A percentile compares a stretch with the other conserved stretches of the same genome.
These are phyloP conservation scores for Chrysotoxum bicinctum DNA, from an alignment of 2,888 invertebrate species.

Conservation along the genomic window DNA sequence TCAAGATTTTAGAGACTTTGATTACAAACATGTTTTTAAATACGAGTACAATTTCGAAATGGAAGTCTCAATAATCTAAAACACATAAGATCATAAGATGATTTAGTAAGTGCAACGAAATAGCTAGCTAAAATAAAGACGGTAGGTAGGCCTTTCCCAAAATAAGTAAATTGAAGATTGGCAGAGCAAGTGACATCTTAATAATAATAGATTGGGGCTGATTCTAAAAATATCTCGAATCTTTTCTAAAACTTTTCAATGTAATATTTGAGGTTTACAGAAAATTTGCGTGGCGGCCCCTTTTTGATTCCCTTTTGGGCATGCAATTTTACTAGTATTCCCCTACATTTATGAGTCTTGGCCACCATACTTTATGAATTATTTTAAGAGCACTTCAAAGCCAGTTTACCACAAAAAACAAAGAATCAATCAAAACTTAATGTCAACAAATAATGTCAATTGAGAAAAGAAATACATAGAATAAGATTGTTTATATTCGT, in stretches of 20 bases:
- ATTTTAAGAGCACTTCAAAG: not conserved
- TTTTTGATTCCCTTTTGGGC: constrained; percentile 16
- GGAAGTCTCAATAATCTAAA: too few relatives aligned
- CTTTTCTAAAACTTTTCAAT: not conserved
- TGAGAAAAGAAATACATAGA: too few relatives aligned
- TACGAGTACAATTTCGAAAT: too few relatives aligned
- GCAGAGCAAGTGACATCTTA: not conserved
- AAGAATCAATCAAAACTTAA: not conserved
- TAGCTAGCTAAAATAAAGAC: too few relatives aligned
- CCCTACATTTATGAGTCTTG: not conserved
- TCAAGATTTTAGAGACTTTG: too few relatives aligned
- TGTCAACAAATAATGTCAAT: too few relatives aligned
- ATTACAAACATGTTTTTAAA: too few relatives aligned
- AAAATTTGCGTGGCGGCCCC: constrained; percentile 18
- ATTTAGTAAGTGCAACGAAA: too few relatives aligned
- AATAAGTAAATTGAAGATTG: not conserved
- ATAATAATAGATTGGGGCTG: not conserved
- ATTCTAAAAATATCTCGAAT: not conserved
- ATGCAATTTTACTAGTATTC: not conserved
- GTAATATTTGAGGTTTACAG: not conserved
- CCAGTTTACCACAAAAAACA: not conserved
- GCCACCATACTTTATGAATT: not conserved
- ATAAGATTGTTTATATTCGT: too few relatives aligned
- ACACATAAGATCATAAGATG: too few relatives aligned
- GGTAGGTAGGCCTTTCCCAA: too few relatives aligned